Percentiles rank a stretch among this genome's conserved stretches.
Conservation (phyloP, 2,113 vertebrate genomes). For the Heteronetta atricapilla region DNA sequence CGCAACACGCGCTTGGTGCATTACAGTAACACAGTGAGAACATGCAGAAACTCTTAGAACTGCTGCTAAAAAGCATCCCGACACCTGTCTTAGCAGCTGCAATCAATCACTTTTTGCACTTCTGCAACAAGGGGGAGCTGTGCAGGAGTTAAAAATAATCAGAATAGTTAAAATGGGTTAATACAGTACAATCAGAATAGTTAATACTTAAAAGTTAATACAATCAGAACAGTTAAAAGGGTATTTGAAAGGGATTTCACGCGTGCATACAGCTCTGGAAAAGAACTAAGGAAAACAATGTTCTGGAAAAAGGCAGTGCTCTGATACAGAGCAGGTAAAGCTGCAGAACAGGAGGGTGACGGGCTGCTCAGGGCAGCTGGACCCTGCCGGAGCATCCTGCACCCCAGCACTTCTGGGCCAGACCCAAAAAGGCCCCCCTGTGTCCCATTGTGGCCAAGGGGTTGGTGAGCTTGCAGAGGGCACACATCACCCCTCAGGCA, state of each 20-base stretch:
- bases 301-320: too few species aligned
- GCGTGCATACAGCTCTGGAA: not conserved
- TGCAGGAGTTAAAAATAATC: not conserved
- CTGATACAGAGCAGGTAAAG: too few species aligned
- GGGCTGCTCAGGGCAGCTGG: too few species aligned
- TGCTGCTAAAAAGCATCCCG: not conserved
- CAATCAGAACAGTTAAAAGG: not conserved
- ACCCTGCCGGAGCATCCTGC: too few species aligned
- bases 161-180: not conserved
- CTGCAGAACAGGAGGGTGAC: too few species aligned
- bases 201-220: not conserved
- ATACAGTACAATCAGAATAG: not conserved
- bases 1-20: accelerated
- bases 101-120: accelerated
- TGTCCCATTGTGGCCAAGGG: too few species aligned
- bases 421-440: too few species aligned
- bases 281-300: not conserved
- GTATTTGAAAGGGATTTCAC: not conserved
- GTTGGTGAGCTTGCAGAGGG: too few species aligned
- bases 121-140: accelerated
- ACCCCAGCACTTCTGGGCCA: too few species aligned
- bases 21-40: accelerated
- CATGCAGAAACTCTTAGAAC: accelerated
- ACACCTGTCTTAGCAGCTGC: accelerated
- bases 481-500: too few species aligned